Conservation (phyloP, 2,113 vertebrate species). For the Phylloscopus trochiloides region DNA sequence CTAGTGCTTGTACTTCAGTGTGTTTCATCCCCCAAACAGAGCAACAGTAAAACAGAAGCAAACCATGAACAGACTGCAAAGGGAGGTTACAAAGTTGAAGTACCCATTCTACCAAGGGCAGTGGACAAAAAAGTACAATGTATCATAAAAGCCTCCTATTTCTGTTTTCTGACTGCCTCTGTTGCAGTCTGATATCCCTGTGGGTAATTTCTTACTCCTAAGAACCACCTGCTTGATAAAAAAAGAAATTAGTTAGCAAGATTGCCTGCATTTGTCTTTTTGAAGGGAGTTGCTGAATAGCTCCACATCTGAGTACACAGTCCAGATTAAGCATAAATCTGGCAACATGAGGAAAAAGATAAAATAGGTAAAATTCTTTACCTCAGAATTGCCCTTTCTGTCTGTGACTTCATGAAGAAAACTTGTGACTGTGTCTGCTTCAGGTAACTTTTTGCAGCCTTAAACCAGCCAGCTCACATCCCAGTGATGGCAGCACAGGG, state of each 20-base stretch:
- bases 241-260: neutral
- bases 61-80: neutral
- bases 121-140: fast-evolving
- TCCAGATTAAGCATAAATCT: neutral
- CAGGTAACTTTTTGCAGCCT: neutral
- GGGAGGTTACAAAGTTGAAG: neutral
- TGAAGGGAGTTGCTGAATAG: neutral
- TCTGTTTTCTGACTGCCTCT: neutral
- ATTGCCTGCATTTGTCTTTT: neutral
- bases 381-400: neutral
- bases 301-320: neutral
- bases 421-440: neutral
- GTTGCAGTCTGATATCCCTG: neutral
- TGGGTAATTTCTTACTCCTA: neutral
- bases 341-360: neutral
- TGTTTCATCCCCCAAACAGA: neutral
- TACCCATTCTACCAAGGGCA: neutral
- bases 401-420: neutral
- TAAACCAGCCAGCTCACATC: neutral
- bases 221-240: neutral
- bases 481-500: neutral
- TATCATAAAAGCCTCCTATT: neutral
- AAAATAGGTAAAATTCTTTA: neutral
- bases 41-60: neutral
- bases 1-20: neutral